Conservation (phyloP, 2,888 invertebrate species). For the Gari tellinella region DNA sequence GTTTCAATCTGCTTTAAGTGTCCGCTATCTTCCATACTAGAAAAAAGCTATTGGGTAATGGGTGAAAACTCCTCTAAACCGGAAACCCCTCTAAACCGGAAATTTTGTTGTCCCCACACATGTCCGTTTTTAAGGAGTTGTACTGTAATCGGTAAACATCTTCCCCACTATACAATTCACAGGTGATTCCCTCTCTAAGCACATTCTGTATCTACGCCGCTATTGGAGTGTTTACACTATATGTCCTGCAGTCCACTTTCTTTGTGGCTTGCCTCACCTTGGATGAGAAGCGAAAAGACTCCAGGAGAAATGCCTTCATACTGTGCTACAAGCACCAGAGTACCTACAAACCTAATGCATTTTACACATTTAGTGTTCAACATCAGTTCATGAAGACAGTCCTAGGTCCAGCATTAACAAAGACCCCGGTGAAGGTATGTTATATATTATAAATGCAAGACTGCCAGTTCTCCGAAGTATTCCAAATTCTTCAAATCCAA, state of each 20-base stretch:
- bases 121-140: no score
- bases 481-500: no score
- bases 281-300: constrained; percentile 86
- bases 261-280: constrained; percentile 91
- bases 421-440: constrained; percentile 88
- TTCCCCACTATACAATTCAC: no score
- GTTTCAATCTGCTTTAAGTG: no score
- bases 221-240: constrained; percentile 90
- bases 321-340: constrained; percentile 88
- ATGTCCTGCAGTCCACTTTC: constrained; percentile 89
- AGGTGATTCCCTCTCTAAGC: constrained; percentile 91
- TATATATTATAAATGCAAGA: no score
- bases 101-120: no score
- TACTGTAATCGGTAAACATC: no score
- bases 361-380: constrained; percentile 87
- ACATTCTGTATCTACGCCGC: constrained; percentile 94
- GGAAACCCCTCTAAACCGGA: no score
- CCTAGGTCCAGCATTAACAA: constrained; percentile 89
- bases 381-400: constrained; percentile 87
- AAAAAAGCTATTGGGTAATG: no score
- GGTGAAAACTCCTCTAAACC: no score
- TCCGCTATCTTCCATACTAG: no score
- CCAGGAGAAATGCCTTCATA: constrained; percentile 63
- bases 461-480: no score
- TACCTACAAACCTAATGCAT: constrained; percentile 86